Evolutionary conservation across 2,888 invertebrate genomes (phyloP).

Genomic region (Neria commutata): DNA sequence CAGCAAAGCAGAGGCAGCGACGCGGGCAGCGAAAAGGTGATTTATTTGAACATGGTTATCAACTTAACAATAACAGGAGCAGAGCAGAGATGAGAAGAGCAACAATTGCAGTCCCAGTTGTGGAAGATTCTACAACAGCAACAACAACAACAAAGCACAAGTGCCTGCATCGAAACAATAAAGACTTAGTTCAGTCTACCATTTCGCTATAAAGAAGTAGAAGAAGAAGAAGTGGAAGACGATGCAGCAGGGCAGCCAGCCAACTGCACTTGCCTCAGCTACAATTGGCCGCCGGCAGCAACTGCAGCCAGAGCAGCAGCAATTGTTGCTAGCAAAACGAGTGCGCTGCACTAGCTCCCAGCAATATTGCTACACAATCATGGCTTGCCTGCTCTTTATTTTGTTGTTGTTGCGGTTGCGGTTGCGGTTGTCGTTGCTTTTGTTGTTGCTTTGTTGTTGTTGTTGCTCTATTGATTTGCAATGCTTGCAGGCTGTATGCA

Average conservation of each 20-base stretch:
- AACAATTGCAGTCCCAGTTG: constrained; percentile 16
- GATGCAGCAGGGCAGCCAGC: not conserved
- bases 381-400: constrained; percentile 50
- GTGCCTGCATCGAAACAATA: too few relatives aligned
- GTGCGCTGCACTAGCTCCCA: constrained; percentile 35
- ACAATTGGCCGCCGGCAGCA: not conserved
- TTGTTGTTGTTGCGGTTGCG: too few relatives aligned
- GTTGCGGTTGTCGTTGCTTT: too few relatives aligned
- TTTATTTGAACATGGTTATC: constrained; percentile 61
- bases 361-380: constrained; percentile 56
- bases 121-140: too few relatives aligned
- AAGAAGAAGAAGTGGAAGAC: too few relatives aligned
- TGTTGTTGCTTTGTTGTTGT: not conserved
- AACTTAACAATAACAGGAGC: constrained; percentile 59
- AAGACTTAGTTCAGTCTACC: too few relatives aligned
- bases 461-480: not conserved
- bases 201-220: too few relatives aligned
- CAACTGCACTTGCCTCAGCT: not conserved
- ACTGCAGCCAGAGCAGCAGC: too few relatives aligned
- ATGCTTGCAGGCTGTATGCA: not conserved
- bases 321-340: not conserved
- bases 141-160: too few relatives aligned
- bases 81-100: constrained; percentile 43
- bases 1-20: constrained; percentile 25
- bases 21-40: constrained; percentile 57